These are phyloP conservation scores for Tinea pellionella DNA, from an alignment of 2,888 invertebrate species.

Conservation along the genomic window DNA sequence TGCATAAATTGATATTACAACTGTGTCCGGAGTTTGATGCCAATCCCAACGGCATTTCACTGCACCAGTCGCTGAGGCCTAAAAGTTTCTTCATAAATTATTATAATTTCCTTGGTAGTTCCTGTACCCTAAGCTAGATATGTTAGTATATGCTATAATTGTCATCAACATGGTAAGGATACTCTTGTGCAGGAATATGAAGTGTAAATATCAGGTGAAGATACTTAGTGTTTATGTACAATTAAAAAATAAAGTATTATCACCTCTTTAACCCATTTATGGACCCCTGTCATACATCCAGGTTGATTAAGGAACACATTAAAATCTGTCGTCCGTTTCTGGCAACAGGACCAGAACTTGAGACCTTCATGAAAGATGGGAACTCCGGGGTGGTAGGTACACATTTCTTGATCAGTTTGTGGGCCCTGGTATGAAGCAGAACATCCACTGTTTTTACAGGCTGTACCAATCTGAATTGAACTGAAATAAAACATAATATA, in stretches of 20 bases:
- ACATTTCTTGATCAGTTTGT: constrained; percentile 71
- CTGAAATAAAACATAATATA: constrained; percentile 27
- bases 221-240: too few relatives aligned
- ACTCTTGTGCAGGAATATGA: too few relatives aligned
- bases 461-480: constrained; percentile 76
- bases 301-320: constrained; percentile 89
- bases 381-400: constrained; percentile 86
- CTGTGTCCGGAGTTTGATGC: constrained; percentile 90
- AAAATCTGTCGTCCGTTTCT: constrained; percentile 93
- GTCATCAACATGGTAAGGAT: too few relatives aligned
- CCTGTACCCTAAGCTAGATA: too few relatives aligned
- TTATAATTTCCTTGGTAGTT: too few relatives aligned
- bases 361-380: constrained; percentile 97
- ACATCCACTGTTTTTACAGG: constrained; percentile 90
- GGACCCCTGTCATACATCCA: constrained; percentile 88
- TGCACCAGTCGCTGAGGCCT: constrained; percentile 66
- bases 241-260: neutral
- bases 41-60: constrained; percentile 90
- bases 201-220: too few relatives aligned
- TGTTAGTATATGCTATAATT: too few relatives aligned
- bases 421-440: constrained; percentile 75
- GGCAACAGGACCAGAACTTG: constrained; percentile 98
- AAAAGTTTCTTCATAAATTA: constrained; percentile 20
- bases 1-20: constrained; percentile 90
- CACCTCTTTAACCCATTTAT: constrained; percentile 86